Conservation (phyloP, 2,888 invertebrate genomes). For the Sisyra nigra region DNA sequence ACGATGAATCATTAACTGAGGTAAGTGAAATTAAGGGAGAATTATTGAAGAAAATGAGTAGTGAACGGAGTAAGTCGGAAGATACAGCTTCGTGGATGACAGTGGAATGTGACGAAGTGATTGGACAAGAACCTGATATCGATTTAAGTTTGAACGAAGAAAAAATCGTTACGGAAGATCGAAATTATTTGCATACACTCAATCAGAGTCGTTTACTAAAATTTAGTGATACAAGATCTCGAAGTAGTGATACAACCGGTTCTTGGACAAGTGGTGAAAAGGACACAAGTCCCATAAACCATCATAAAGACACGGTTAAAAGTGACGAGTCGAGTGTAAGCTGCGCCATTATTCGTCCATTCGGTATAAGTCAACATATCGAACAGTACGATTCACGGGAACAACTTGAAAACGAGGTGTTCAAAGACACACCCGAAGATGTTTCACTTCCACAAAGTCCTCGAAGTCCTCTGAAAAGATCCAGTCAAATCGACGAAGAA, state of each 20-base stretch:
- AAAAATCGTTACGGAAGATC: not conserved
- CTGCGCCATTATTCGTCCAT: constrained; percentile 62
- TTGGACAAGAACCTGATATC: constrained; percentile 38
- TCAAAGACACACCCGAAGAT: constrained; percentile 14
- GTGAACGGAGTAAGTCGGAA: constrained; percentile 41
- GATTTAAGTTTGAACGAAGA: constrained; percentile 13
- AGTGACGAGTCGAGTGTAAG: constrained; percentile 60
- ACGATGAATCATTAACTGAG: constrained; percentile 52
- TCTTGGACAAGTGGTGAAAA: constrained; percentile 71
- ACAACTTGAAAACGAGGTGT: constrained; percentile 31
- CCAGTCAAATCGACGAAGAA: constrained; percentile 29
- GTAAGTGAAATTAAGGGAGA: constrained; percentile 40
- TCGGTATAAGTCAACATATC: constrained; percentile 62
- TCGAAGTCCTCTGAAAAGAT: constrained; percentile 25
- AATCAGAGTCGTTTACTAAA: constrained; percentile 35
- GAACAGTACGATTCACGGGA: constrained; percentile 49
- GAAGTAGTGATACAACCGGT: constrained; percentile 56
- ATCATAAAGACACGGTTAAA: constrained; percentile 34
- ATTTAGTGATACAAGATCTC: constrained; percentile 55
- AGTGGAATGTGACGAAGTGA: constrained; percentile 47
- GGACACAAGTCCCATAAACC: constrained; percentile 39
- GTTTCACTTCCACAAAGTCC: constrained; percentile 13
- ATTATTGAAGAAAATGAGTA: constrained; percentile 28
- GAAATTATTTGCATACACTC: not conserved
- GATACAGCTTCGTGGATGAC: constrained; percentile 54